phyloP scores from a whole-genome alignment of 2,113 vertebrate species.

The Varanus salvator region DNA sequence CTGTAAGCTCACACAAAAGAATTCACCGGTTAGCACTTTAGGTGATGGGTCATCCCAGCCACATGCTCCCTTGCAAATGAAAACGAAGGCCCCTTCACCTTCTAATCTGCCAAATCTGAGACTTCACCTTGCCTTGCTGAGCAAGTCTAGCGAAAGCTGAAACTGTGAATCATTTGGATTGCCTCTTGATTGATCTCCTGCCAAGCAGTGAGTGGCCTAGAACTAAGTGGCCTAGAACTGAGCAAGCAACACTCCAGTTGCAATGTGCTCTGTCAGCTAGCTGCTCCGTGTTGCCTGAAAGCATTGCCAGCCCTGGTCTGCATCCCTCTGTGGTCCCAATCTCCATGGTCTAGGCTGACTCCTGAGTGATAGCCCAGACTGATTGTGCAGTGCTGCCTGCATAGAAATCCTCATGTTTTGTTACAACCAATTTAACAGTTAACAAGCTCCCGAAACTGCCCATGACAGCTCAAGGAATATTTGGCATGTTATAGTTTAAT shows the following conservation, averaged over 20 bases:
- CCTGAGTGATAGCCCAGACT: background rate
- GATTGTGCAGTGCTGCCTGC: no score
- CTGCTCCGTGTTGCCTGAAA: background rate
- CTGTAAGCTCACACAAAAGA: background rate
- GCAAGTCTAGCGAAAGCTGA: background rate
- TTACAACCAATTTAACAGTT: background rate
- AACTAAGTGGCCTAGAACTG: background rate
- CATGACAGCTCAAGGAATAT: background rate
- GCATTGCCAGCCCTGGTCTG: background rate
- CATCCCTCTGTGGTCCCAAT: background rate
- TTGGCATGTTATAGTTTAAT: background rate
- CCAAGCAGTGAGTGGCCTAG: background rate
- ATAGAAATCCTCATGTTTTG: background rate
- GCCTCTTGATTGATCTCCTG: conserved; percentile 19
- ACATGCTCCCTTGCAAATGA: background rate
- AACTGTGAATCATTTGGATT: background rate
- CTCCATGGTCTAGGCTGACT: background rate
- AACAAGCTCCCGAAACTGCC: background rate
- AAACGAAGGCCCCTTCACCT: conserved; percentile 19
- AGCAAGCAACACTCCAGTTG: background rate
- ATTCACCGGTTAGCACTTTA: background rate
- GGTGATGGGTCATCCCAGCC: conserved; percentile 11
- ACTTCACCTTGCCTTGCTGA: background rate
- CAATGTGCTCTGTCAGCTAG: background rate
- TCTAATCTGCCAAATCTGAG: background rate